phyloP scores from a whole-genome alignment of 2,888 invertebrate species.

The Dicyrtoma fusca region DNA sequence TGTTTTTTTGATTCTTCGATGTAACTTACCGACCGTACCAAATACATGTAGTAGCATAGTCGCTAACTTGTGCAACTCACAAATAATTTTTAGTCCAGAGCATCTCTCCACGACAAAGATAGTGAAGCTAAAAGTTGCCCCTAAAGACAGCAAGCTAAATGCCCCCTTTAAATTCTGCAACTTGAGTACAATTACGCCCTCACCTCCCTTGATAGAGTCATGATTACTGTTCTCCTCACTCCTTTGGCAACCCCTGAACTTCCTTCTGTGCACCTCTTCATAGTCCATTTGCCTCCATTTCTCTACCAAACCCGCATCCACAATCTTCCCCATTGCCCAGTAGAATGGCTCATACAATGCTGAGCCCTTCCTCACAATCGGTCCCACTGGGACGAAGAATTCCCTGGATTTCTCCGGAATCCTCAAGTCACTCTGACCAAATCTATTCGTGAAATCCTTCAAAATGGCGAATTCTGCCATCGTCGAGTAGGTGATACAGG shows the following conservation, averaged over 20 bases:
- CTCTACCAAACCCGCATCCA: neutral
- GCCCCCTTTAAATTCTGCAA: conserved; percentile 22
- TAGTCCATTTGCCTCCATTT: conserved; percentile 13
- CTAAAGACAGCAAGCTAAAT: neutral
- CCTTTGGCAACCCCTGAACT: neutral
- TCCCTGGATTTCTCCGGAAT: conserved; percentile 3
- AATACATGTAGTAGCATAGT: too few species aligned
- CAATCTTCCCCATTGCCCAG: conserved; percentile 3
- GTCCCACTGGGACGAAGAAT: conserved; percentile 15
- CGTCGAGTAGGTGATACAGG: conserved; percentile 8
- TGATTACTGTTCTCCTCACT: too few species aligned
- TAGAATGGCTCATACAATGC: neutral
- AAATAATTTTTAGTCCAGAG: too few species aligned
- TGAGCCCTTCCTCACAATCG: neutral
- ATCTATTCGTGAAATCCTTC: conserved; percentile 12
- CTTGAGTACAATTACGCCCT: neutral
- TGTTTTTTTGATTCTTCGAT: too few species aligned
- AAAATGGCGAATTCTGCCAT: conserved; percentile 19
- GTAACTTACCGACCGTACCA: too few species aligned
- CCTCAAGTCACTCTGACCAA: conserved; percentile 7
- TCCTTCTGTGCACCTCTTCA: neutral
- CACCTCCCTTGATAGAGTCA: neutral
- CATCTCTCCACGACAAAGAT: neutral
- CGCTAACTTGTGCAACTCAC: too few species aligned
- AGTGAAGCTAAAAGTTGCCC: neutral